Percentiles rank a stretch among this genome's conserved stretches.
phyloP scores from a whole-genome alignment of 2,113 vertebrate species.

The Calyptommatus sinebrachiatus region DNA sequence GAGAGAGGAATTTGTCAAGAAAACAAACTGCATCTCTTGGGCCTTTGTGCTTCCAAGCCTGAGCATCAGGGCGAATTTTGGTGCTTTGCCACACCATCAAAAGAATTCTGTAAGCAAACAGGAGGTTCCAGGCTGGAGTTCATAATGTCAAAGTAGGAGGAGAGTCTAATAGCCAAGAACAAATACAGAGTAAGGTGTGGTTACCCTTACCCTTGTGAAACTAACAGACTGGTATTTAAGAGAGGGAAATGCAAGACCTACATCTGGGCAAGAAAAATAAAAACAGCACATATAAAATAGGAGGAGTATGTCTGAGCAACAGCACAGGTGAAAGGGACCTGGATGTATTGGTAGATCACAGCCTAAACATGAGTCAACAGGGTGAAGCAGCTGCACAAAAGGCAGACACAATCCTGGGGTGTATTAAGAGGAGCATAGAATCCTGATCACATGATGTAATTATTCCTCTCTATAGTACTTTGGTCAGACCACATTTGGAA shows the following conservation, averaged over 20 bases:
- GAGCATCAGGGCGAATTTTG: background rate
- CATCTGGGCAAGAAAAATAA: too few species aligned
- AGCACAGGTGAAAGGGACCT: too few species aligned
- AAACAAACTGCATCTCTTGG: background rate
- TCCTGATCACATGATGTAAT: too few species aligned
- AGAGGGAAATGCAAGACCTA: background rate
- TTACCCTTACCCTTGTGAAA: background rate
- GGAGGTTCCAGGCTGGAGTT: background rate
- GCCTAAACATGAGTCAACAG: too few species aligned
- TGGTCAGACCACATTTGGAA: too few species aligned
- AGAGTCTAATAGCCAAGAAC: background rate
- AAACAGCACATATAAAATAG: too few species aligned
- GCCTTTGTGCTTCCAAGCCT: constrained; percentile 3
- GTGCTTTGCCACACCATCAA: background rate
- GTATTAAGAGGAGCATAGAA: too few species aligned
- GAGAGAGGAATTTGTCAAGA: background rate
- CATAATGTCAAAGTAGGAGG: background rate
- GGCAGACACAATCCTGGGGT: too few species aligned
- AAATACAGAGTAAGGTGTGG: background rate
- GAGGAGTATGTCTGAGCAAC: too few species aligned
- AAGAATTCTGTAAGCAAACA: constrained; percentile 46
- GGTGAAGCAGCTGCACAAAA: too few species aligned
- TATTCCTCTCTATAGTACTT: too few species aligned
- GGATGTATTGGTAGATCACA: too few species aligned
- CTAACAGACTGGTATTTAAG: background rate